A percentile compares a stretch with the other conserved stretches of the same genome.
Evolutionary conservation across 2,113 vertebrate species (phyloP).

Genomic region (Cygnus buccinator): DNA sequence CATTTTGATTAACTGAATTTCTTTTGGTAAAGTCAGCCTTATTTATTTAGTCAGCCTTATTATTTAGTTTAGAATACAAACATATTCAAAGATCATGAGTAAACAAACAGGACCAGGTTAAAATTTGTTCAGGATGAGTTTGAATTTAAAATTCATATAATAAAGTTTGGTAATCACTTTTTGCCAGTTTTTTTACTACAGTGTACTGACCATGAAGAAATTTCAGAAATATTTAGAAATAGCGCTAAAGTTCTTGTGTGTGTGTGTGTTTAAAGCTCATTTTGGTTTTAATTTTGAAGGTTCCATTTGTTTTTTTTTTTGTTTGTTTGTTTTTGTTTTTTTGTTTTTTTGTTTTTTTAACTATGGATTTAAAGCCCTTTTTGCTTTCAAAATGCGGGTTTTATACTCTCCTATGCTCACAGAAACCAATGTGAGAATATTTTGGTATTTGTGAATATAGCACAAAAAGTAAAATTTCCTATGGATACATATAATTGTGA

Average conservation of each 20-base stretch:
- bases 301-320: neutral
- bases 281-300: neutral
- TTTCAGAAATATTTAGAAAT: neutral
- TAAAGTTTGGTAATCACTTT: neutral
- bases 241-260: neutral
- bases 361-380: neutral
- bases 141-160: neutral
- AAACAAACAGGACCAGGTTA: neutral
- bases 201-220: neutral
- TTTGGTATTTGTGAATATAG: neutral
- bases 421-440: neutral
- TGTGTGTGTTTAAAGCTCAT: neutral
- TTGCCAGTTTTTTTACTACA: neutral
- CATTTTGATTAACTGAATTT: neutral
- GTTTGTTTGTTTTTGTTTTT: no score
- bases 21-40: neutral
- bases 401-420: neutral
- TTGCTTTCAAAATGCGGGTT: neutral
- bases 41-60: neutral
- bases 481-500: neutral
- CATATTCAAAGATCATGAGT: neutral
- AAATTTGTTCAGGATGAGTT: neutral
- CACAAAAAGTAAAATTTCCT: neutral
- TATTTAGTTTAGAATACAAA: neutral
- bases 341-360: neutral